Evolutionary conservation across 2,888 invertebrate genomes (phyloP).

Genomic region (Nymphalis urticae): DNA sequence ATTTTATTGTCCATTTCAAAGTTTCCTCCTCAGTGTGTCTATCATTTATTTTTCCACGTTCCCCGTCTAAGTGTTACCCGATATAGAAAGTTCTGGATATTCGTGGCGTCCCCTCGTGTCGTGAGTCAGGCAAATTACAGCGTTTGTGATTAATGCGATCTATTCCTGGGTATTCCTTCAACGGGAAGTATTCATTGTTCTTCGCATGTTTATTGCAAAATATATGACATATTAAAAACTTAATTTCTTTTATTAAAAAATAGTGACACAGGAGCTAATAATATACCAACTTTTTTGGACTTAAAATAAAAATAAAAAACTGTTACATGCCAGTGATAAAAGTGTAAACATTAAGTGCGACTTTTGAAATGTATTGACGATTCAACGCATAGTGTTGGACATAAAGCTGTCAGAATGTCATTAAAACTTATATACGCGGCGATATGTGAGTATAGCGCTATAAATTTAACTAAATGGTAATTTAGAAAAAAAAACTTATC

Average conservation of each 20-base stretch:
- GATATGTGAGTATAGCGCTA: conserved; percentile 41
- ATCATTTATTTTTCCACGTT: conserved; percentile 57
- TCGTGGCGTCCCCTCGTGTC: conserved; percentile 69
- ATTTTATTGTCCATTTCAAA: conserved; percentile 35
- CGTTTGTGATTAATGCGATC: conserved; percentile 75
- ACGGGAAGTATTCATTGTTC: conserved; percentile 63
- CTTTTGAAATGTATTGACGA: conserved; percentile 16
- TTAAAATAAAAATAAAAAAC: neutral
- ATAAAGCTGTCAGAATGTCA: conserved; percentile 56
- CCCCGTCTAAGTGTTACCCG: conserved; percentile 61
- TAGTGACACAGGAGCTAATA: too few relatives aligned
- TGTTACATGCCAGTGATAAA: neutral
- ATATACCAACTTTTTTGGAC: too few relatives aligned
- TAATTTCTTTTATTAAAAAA: neutral
- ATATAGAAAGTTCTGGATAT: conserved; percentile 73
- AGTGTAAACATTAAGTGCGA: conserved; percentile 14
- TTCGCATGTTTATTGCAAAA: conserved; percentile 21
- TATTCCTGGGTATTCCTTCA: conserved; percentile 66
- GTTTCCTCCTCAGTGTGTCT: conserved; percentile 32
- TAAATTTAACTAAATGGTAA: too few relatives aligned
- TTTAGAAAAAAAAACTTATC: too few relatives aligned
- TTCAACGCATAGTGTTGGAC: conserved; percentile 10
- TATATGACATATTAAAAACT: neutral
- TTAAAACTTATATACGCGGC: conserved; percentile 37
- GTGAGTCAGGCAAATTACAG: conserved; percentile 79